Percentiles rank a stretch among this genome's conserved stretches.
These are phyloP conservation scores for Volucella inanis DNA, from an alignment of 2,888 invertebrate species.

Conservation along the genomic window DNA sequence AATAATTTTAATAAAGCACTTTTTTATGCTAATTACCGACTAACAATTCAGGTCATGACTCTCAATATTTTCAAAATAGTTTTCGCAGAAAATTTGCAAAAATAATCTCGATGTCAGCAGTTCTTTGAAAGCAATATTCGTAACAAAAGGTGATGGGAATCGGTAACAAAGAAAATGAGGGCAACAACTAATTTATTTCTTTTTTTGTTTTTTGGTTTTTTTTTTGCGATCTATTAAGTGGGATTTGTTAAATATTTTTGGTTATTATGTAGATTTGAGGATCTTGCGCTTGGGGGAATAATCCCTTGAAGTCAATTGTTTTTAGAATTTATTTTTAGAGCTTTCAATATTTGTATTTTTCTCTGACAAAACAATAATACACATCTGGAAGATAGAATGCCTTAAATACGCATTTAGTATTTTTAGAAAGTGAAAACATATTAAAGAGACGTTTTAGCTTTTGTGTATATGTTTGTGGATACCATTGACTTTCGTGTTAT, in stretches of 20 bases:
- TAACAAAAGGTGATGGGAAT: background rate
- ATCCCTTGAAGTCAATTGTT: conserved; percentile 13
- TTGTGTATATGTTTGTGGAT: too few relatives aligned
- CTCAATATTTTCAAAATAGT: background rate
- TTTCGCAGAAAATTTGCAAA: background rate
- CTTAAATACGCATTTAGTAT: too few relatives aligned
- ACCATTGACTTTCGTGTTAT: too few relatives aligned
- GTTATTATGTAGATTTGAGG: conserved; percentile 7
- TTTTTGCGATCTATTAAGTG: conserved; percentile 1
- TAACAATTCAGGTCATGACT: background rate
- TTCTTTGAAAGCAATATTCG: conserved; percentile 1
- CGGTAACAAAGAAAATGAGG: conserved; percentile 16
- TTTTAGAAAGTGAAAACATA: too few relatives aligned
- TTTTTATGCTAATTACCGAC: too few relatives aligned
- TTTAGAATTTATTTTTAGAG: conserved; percentile 3
- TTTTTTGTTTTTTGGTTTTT: too few relatives aligned
- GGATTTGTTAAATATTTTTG: conserved; percentile 10
- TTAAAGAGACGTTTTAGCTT: too few relatives aligned
- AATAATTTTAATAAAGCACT: too few relatives aligned
- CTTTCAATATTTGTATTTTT: background rate
- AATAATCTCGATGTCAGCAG: conserved; percentile 22
- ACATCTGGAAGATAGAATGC: too few relatives aligned
- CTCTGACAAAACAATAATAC: too few relatives aligned
- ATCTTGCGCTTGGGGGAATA: background rate
- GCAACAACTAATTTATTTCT: background rate